These are phyloP conservation scores for Pristionchus entomophagus DNA, from an alignment of 2,888 invertebrate genomes.

Conservation along the genomic window DNA sequence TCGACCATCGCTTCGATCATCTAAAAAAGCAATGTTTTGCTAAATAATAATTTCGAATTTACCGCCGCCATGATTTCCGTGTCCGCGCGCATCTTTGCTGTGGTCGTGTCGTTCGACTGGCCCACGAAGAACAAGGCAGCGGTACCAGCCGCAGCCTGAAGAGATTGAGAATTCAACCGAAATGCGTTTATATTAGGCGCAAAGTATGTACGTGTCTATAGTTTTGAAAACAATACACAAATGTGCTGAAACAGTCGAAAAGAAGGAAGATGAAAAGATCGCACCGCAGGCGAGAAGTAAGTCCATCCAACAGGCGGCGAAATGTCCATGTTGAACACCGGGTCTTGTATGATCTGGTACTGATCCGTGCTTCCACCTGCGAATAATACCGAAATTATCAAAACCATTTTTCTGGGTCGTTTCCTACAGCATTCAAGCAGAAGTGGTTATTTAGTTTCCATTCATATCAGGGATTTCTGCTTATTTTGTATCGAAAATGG, in stretches of 20 bases:
- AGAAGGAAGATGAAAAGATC: no score
- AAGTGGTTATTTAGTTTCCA: no score
- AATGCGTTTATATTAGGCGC: no score
- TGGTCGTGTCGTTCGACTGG: constrained; percentile 60
- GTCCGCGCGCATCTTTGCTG: constrained; percentile 59
- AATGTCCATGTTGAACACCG: constrained; percentile 62
- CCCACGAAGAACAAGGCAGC: constrained; percentile 58
- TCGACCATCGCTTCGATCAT: constrained; percentile 61
- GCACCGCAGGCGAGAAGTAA: constrained; percentile 57
- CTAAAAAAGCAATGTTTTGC: constrained; percentile 49
- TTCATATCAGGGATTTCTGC: no score
- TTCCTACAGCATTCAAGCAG: no score
- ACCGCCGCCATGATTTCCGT: constrained; percentile 62
- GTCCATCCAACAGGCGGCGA: constrained; percentile 66
- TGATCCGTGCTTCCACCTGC: constrained; percentile 49
- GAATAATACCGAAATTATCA: no score
- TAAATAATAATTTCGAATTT: not conserved
- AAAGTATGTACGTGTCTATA: no score
- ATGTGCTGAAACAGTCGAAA: no score
- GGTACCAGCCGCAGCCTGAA: not conserved
- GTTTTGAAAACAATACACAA: no score
- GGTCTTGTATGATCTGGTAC: constrained; percentile 58
- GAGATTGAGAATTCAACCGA: no score
- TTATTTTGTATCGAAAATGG: no score
- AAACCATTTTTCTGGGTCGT: no score